These are phyloP conservation scores for Actinernus sp. DNA, from an alignment of 92 coral and sea anemone genomes.

Conservation along the genomic window DNA sequence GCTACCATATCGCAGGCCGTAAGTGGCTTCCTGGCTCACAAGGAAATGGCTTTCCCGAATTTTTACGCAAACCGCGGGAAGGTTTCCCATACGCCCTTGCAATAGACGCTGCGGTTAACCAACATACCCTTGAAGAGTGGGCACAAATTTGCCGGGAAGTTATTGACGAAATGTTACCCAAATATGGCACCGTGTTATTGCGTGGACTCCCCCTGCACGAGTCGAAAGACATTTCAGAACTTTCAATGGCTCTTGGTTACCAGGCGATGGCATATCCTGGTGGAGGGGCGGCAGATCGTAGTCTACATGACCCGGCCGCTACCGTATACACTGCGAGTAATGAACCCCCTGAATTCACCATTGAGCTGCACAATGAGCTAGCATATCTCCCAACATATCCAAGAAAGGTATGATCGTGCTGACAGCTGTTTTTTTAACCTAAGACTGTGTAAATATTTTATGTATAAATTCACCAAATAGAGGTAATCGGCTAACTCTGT, in stretches of 20 bases:
- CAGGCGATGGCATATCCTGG: conserved; percentile 75
- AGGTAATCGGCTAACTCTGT: too few relatives aligned
- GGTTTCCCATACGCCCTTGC: conserved; percentile 32
- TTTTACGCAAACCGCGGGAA: conserved; percentile 20
- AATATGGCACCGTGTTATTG: conserved; percentile 75
- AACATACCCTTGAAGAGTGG: conserved; percentile 26
- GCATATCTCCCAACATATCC: conserved; percentile 81
- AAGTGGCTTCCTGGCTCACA: conserved; percentile 34
- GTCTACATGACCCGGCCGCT: conserved; percentile 66
- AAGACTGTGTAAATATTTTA: too few relatives aligned
- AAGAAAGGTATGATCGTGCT: conserved; percentile 54
- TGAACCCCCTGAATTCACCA: conserved; percentile 83
- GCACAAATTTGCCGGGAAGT: conserved; percentile 25
- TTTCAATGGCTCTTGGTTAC: conserved; percentile 71
- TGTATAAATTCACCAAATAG: too few relatives aligned
- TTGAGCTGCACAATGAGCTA: conserved; percentile 92
- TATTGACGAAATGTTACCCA: conserved; percentile 47
- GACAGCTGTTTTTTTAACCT: not conserved
- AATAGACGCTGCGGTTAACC: conserved; percentile 12
- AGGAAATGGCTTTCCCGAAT: conserved; percentile 34
- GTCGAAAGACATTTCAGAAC: conserved; percentile 53
- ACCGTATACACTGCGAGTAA: conserved; percentile 84
- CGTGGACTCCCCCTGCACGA: conserved; percentile 81
- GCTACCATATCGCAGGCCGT: conserved; percentile 38
- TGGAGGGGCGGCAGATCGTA: conserved; percentile 86